Evolutionary conservation across 2,113 vertebrate species (phyloP), one percentile per base, ranked within the genome.

Genomic region (Spilogale gracilis): DNA sequence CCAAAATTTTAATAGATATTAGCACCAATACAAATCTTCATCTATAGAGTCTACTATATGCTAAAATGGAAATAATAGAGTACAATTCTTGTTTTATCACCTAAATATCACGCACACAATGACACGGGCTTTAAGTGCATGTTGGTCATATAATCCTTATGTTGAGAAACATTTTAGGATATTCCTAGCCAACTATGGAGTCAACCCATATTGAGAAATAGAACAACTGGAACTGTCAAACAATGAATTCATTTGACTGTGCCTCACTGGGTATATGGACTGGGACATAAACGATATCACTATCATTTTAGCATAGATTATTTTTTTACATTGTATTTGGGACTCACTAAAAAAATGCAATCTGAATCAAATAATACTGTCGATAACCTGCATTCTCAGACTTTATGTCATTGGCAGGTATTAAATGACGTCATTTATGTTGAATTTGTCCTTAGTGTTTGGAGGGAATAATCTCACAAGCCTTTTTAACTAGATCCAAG

Each of bases 381-480:
- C 27, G 67, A 32, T 91, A 20, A 23, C 25, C 45, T 88, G 27
- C 45, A 65, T 91, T 74, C 25, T 82, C n/a, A 92, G 45, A 56
- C 6, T 87, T 91, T 90, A 45, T 80, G 25, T 82, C 78, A 94
- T 89, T 65, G 10, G 11, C 30, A 92, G 20, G 23, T 21, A 79
- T 71, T 92, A 96, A 88, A n/a, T 92, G 11, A 81, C 4, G 1
- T 74, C 20, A 82, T 30, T 58, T 81, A 85, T 23, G 30, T 21
- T 89, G 30, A 96, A 60, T 94, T 93, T 96, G 52, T 43, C 27
- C 6, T 86, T 97, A 85, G 48, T 88, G 20, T 61, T 92, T 78
- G 13, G 21, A 67, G 38, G 20, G 12, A 89, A 27, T 86, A 69
- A 95, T 94, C 16, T 79, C 16, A 88, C 65, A 94, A 94, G n/a